phyloP scores from a whole-genome alignment of 2,888 invertebrate species.

The Biston stratarius region DNA sequence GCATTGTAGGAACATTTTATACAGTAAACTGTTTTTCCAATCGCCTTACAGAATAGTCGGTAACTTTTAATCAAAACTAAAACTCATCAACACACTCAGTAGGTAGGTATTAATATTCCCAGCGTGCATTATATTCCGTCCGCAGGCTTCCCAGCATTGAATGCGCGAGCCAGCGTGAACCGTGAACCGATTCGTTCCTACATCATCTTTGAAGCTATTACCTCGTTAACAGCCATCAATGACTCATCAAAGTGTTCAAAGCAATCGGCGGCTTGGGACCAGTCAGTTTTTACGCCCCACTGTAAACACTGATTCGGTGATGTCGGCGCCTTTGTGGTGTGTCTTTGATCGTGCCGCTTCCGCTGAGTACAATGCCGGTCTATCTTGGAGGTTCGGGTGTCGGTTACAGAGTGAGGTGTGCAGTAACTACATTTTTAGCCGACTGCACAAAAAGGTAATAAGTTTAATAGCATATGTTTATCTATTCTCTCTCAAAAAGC shows the following conservation, averaged over 20 bases:
- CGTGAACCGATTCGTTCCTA: slow-evolving; percentile 37
- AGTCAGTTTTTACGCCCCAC: slow-evolving; percentile 73
- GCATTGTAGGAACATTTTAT: no score
- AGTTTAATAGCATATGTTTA: no score
- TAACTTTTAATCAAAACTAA: background rate
- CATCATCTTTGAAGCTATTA: slow-evolving; percentile 42
- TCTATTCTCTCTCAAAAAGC: no score
- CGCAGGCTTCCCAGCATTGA: slow-evolving; percentile 24
- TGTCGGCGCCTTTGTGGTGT: slow-evolving; percentile 57
- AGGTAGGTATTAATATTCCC: slow-evolving; percentile 4
- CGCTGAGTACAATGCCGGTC: slow-evolving; percentile 72
- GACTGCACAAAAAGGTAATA: no score
- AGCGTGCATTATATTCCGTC: slow-evolving; percentile 14
- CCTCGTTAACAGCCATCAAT: slow-evolving; percentile 57
- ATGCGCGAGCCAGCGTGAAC: slow-evolving; percentile 17
- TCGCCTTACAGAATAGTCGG: background rate
- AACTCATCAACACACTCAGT: slow-evolving; percentile 18
- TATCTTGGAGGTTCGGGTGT: slow-evolving; percentile 58
- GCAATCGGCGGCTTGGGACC: slow-evolving; percentile 64
- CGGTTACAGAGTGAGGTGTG: slow-evolving; percentile 44
- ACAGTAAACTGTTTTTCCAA: background rate
- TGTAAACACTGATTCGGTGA: slow-evolving; percentile 75
- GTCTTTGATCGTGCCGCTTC: slow-evolving; percentile 81
- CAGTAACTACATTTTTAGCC: slow-evolving; percentile 45
- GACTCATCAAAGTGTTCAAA: slow-evolving; percentile 63